These are phyloP conservation scores for Phlogophora meticulosa DNA, from an alignment of 2,888 invertebrate species.

Conservation along the genomic window DNA sequence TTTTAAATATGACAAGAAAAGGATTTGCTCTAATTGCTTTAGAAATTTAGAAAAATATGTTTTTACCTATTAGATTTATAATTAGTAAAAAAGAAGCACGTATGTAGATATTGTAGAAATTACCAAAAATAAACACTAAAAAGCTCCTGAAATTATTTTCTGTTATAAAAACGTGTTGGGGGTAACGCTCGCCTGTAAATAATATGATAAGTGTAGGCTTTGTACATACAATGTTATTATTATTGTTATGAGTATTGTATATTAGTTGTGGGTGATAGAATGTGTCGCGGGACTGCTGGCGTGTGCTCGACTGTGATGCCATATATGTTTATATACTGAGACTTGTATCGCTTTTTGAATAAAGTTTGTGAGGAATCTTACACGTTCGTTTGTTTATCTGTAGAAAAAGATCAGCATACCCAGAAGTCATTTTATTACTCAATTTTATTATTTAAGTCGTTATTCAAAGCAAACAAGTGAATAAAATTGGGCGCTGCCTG, in stretches of 20 bases:
- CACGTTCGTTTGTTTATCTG: conserved; percentile 10
- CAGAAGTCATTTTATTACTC: no score
- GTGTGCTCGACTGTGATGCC: conserved; percentile 63
- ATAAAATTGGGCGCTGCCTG: no score
- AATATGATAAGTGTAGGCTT: conserved; percentile 49
- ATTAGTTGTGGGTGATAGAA: conserved; percentile 16
- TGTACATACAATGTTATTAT: conserved; percentile 61
- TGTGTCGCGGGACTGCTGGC: conserved; percentile 18
- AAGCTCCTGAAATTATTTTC: conserved; percentile 28
- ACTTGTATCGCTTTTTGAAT: conserved; percentile 49
- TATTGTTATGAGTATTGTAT: conserved; percentile 47
- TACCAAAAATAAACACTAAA: conserved; percentile 44
- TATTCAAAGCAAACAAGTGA: no score
- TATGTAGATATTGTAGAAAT: conserved; percentile 2
- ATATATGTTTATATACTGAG: conserved; percentile 46
- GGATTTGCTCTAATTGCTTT: not conserved
- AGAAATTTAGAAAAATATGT: not conserved
- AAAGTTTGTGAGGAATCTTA: conserved; percentile 38
- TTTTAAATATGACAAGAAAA: not conserved
- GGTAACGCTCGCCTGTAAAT: conserved; percentile 48
- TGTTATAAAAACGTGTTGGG: conserved; percentile 8
- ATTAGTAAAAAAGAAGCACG: conserved; percentile 1
- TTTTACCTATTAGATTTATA: not conserved
- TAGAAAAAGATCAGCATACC: no score
- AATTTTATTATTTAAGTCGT: no score